These are phyloP conservation scores for Pentalonia nigronervosa DNA, from an alignment of 1,140 invertebrate species.

Conservation along the genomic window DNA sequence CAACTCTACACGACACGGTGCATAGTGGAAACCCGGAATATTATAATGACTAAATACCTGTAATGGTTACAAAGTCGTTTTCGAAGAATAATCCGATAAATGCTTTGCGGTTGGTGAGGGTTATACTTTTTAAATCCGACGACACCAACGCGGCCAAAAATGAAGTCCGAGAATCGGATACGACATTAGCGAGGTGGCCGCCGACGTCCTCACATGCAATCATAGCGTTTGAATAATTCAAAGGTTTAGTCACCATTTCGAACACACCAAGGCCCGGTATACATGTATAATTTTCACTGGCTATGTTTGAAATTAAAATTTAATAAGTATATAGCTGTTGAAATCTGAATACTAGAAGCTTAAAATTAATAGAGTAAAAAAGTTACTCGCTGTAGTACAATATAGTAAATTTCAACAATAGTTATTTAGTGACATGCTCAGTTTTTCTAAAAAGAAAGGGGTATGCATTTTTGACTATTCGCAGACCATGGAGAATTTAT, in stretches of 20 bases:
- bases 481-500: too few species aligned
- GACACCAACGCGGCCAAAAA: constrained; percentile 44
- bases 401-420: too few species aligned
- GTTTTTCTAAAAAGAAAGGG: too few species aligned
- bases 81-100: constrained; percentile 69
- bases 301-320: constrained; percentile 40
- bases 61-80: constrained; percentile 63
- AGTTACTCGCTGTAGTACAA: too few species aligned
- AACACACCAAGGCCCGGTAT: constrained; percentile 68
- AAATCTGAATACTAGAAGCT: background rate
- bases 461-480: too few species aligned
- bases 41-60: constrained; percentile 61
- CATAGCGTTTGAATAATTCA: constrained; percentile 69
- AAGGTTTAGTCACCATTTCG: constrained; percentile 64
- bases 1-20: too few species aligned
- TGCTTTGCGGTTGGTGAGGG: constrained; percentile 62
- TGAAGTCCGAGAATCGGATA: constrained; percentile 68
- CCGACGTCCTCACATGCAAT: constrained; percentile 67
- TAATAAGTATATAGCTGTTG: background rate
- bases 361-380: too few species aligned
- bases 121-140: constrained; percentile 61
- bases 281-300: constrained; percentile 60
- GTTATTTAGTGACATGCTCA: too few species aligned
- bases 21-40: too few species aligned
- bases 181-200: constrained; percentile 69